Conservation (phyloP, 2,113 vertebrate genomes). For the Alexandromys fortis region DNA sequence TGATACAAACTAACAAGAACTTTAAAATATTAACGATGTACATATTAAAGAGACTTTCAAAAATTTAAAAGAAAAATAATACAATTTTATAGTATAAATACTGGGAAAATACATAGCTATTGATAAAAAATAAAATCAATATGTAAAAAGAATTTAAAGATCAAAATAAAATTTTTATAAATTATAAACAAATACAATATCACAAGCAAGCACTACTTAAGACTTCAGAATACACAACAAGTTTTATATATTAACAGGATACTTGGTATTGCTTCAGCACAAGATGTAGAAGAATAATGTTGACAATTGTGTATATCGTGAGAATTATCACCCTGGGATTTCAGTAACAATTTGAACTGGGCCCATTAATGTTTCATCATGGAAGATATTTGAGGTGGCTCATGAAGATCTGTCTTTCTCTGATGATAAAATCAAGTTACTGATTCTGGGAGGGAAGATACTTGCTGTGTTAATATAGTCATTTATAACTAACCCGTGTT, state of each 20-base stretch:
- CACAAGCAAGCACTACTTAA: background rate
- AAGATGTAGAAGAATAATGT: background rate
- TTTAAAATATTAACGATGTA: constrained; percentile 7
- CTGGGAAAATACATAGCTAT: background rate
- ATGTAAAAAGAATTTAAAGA: background rate
- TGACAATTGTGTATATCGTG: background rate
- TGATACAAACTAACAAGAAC: background rate
- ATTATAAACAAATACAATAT: background rate
- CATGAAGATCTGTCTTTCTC: too few relatives aligned
- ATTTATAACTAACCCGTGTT: background rate
- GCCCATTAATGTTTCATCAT: too few relatives aligned
- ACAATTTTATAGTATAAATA: background rate
- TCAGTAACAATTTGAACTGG: background rate
- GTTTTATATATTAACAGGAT: background rate
- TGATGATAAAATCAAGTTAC: too few relatives aligned
- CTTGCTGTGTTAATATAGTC: background rate
- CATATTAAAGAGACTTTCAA: background rate
- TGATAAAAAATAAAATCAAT: background rate
- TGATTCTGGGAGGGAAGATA: too few relatives aligned
- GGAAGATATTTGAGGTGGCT: background rate
- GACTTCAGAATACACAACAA: background rate
- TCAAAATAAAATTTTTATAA: background rate
- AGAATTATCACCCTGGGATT: too few relatives aligned
- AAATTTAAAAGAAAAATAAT: background rate
- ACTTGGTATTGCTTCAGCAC: background rate